Evolutionary conservation across 1,140 invertebrate genomes (phyloP).

Genomic region (Sycobia sp.): DNA sequence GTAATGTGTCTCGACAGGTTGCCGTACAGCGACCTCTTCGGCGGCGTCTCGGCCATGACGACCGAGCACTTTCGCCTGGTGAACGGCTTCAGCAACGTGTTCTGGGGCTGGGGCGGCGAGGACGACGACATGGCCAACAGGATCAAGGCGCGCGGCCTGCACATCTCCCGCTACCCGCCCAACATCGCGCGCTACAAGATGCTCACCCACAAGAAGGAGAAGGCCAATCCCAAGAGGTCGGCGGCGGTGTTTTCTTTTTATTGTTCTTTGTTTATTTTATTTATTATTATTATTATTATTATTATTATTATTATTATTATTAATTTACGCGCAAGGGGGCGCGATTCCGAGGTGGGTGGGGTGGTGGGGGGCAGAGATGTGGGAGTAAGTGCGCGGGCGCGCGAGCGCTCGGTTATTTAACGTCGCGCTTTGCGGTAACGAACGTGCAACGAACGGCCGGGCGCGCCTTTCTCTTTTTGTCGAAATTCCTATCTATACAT

Average conservation of each 20-base stretch:
- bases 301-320: neutral
- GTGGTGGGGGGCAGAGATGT: neutral
- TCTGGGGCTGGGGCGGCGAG: constrained; percentile 93
- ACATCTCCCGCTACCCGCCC: constrained; percentile 85
- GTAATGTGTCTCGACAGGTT: no score
- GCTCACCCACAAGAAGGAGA: constrained; percentile 86
- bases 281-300: neutral
- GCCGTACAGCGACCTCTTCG: constrained; percentile 87
- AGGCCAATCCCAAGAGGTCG: constrained; percentile 86
- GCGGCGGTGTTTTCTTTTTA: constrained; percentile 8
- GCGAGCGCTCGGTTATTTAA: no score
- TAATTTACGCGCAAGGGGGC: neutral
- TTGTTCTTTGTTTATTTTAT: no score
- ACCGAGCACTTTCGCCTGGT: constrained; percentile 79
- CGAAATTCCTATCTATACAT: no score
- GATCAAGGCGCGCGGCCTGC: constrained; percentile 76
- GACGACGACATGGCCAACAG: constrained; percentile 92
- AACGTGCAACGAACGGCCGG: no score
- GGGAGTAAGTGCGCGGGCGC: no score
- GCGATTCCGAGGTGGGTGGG: neutral
- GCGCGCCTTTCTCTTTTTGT: no score
- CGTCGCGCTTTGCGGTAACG: no score
- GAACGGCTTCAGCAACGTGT: constrained; percentile 91
- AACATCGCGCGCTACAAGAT: constrained; percentile 89
- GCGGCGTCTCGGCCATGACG: constrained; percentile 85